phyloP scores from a whole-genome alignment of 2,888 invertebrate species.

The Heteromyza rotundicornis region DNA sequence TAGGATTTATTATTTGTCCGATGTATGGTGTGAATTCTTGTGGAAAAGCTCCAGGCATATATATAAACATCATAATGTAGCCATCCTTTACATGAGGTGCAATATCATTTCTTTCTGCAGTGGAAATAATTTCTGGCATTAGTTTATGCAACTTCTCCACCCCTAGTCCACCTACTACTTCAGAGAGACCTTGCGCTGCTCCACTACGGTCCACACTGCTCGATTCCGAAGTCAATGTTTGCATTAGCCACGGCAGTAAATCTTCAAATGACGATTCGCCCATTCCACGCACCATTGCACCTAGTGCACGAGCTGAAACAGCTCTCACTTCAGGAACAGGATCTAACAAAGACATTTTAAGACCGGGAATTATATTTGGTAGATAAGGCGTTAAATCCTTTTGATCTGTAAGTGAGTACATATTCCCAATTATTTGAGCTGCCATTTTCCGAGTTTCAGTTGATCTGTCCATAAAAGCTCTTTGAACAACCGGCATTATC shows the following conservation, averaged over 20 bases:
- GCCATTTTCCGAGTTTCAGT: slow-evolving; percentile 99
- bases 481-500: slow-evolving; percentile 98
- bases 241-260: slow-evolving; percentile 97
- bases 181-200: slow-evolving; percentile 95
- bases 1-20: slow-evolving; percentile 95
- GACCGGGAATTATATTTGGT: slow-evolving; percentile 93
- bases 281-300: slow-evolving; percentile 97
- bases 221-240: slow-evolving; percentile 92
- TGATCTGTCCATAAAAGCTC: slow-evolving; percentile 96
- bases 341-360: slow-evolving; percentile 94
- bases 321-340: slow-evolving; percentile 98
- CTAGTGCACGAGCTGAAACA: slow-evolving; percentile 94
- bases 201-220: slow-evolving; percentile 96
- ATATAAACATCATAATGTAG: slow-evolving; percentile 99
- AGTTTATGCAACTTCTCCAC: slow-evolving; percentile 92
- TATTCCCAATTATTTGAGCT: slow-evolving; percentile 98
- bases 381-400: slow-evolving; percentile 97
- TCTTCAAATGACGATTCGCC: slow-evolving; percentile 96
- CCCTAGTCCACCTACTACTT: slow-evolving; percentile 96
- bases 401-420: slow-evolving; percentile 98
- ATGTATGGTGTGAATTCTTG: slow-evolving; percentile 95
- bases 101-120: slow-evolving; percentile 90
- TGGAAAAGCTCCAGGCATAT: slow-evolving; percentile 97
- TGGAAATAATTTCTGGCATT: slow-evolving; percentile 96
- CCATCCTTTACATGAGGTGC: slow-evolving; percentile 98